Evolutionary conservation across 2,888 invertebrate genomes (phyloP).

Genomic region (Xylocampa areola): DNA sequence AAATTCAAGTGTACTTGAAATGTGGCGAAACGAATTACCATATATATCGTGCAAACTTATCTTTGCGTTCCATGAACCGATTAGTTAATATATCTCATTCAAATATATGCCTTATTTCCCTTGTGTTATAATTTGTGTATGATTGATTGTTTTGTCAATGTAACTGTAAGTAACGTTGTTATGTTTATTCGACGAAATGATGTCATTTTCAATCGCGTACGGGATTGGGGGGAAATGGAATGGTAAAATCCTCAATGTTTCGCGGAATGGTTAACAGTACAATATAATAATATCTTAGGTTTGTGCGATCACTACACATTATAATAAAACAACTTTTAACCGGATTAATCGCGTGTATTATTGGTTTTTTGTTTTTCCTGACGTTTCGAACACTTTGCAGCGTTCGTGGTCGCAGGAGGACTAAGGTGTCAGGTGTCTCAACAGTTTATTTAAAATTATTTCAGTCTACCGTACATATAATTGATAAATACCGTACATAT

Average conservation of each 20-base stretch:
- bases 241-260: conserved; percentile 52
- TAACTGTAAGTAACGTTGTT: conserved; percentile 28
- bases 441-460: too few relatives aligned
- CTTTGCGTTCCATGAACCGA: conserved; percentile 14
- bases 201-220: conserved; percentile 62
- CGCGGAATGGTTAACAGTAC: conserved; percentile 32
- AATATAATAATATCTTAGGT: background rate
- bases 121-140: conserved; percentile 12
- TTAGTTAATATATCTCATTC: background rate
- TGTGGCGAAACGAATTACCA: conserved; percentile 45
- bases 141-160: background rate
- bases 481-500: too few relatives aligned
- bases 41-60: conserved; percentile 30
- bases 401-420: too few relatives aligned
- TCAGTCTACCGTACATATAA: too few relatives aligned
- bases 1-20: conserved; percentile 31
- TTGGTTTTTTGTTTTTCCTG: too few relatives aligned
- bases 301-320: too few relatives aligned
- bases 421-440: too few relatives aligned
- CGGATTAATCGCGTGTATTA: too few relatives aligned
- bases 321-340: too few relatives aligned
- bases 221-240: conserved; percentile 64
- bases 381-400: too few relatives aligned
- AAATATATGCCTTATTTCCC: conserved; percentile 19
- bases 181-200: conserved; percentile 50